phyloP scores from a whole-genome alignment of 2,797 vertebrate genomes.

The Pithecia hirsuta region DNA sequence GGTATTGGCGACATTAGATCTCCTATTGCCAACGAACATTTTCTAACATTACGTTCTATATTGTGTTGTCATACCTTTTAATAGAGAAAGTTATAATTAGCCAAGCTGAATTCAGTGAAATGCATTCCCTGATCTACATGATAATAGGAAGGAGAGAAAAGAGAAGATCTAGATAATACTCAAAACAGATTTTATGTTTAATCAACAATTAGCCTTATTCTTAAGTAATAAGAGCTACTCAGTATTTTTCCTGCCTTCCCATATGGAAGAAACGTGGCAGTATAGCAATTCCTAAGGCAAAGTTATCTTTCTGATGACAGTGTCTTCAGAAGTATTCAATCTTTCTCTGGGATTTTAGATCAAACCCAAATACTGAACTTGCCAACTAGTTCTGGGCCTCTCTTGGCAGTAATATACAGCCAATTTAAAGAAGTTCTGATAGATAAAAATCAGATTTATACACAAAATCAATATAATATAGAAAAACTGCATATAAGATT shows the following conservation, averaged over 20 bases:
- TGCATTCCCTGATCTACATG: neutral
- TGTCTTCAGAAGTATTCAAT: neutral
- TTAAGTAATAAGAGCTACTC: neutral
- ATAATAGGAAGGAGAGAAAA: neutral
- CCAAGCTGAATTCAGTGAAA: neutral
- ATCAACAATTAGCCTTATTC: neutral
- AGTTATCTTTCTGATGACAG: neutral
- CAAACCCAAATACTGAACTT: neutral
- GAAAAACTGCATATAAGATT: neutral
- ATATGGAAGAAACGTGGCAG: neutral
- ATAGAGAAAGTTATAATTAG: neutral
- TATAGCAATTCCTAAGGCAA: neutral
- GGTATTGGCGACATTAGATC: neutral
- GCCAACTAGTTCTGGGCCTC: accelerated
- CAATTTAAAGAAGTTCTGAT: neutral
- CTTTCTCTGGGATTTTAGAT: neutral
- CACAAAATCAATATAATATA: neutral
- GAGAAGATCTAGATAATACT: neutral
- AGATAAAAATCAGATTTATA: neutral
- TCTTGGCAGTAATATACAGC: neutral
- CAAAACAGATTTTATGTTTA: neutral
- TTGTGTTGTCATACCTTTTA: neutral
- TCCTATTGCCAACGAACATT: too few relatives aligned
- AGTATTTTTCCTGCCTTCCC: neutral
- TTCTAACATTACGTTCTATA: neutral